Evolutionary conservation across 2,113 vertebrate genomes (phyloP).

Genomic region (Thalassoma bifasciatum): DNA sequence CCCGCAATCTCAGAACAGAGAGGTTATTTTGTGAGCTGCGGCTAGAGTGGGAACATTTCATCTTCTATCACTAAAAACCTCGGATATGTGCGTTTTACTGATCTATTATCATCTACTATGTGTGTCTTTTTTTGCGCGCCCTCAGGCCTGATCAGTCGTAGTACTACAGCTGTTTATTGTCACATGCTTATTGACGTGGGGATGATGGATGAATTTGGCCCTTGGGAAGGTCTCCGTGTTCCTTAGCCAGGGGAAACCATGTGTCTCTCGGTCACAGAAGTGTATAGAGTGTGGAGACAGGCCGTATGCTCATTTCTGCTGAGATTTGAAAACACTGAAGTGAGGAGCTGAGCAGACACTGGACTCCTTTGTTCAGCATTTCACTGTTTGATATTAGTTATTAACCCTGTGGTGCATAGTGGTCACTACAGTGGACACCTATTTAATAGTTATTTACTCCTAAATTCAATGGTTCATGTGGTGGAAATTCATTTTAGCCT

Average conservation of each 20-base stretch:
- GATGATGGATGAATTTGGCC: slow-evolving; percentile 4
- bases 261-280: neutral
- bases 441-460: no score
- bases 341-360: neutral
- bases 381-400: no score
- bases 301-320: neutral
- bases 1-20: no score
- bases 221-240: neutral
- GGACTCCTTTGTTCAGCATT: neutral
- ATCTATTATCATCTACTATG: neutral
- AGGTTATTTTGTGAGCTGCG: neutral
- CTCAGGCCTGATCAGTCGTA: neutral
- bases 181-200: neutral
- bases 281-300: neutral
- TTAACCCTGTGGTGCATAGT: no score
- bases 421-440: no score
- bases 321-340: neutral
- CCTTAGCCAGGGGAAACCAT: neutral
- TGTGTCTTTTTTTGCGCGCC: neutral
- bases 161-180: neutral
- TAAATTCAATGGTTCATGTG: no score
- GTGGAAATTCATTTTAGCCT: no score
- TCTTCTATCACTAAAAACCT: neutral
- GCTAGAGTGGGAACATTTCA: neutral
- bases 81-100: neutral